Evolutionary conservation across 2,113 vertebrate species (phyloP).

Genomic region (Bubo scandiacus): DNA sequence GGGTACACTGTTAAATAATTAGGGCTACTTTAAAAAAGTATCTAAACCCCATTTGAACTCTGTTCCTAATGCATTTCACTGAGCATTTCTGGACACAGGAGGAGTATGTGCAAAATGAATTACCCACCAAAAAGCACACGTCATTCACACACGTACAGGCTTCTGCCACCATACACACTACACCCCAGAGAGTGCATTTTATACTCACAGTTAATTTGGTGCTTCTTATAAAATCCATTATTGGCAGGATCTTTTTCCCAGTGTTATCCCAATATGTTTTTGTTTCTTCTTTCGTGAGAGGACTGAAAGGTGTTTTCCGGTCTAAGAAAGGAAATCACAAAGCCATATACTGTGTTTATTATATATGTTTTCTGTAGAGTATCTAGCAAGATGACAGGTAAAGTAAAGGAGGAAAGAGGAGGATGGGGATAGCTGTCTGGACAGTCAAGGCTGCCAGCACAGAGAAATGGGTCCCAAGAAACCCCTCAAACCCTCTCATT

Average conservation of each 20-base stretch:
- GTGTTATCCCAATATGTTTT: slow-evolving; percentile 56
- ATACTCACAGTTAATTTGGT: slow-evolving; percentile 72
- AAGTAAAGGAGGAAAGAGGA: background rate
- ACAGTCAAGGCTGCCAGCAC: background rate
- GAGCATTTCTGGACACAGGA: background rate
- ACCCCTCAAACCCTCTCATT: rapidly evolving
- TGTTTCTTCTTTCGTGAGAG: slow-evolving; percentile 47
- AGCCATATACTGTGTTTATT: background rate
- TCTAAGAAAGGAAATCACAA: slow-evolving; percentile 68
- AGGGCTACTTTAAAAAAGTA: background rate
- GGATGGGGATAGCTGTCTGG: background rate
- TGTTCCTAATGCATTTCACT: background rate
- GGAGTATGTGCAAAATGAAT: background rate
- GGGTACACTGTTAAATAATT: background rate
- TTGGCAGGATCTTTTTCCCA: slow-evolving; percentile 63
- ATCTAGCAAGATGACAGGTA: background rate
- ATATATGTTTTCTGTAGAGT: background rate
- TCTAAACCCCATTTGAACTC: background rate
- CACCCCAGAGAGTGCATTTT: background rate
- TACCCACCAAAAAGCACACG: background rate
- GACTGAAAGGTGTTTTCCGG: slow-evolving; percentile 53
- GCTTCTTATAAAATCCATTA: slow-evolving; percentile 74
- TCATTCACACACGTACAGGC: background rate
- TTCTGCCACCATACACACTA: background rate
- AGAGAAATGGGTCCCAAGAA: background rate